Percentiles rank a stretch among this genome's conserved stretches.
phyloP scores from a whole-genome alignment of 2,888 invertebrate genomes.

The Watsonalla binaria region DNA sequence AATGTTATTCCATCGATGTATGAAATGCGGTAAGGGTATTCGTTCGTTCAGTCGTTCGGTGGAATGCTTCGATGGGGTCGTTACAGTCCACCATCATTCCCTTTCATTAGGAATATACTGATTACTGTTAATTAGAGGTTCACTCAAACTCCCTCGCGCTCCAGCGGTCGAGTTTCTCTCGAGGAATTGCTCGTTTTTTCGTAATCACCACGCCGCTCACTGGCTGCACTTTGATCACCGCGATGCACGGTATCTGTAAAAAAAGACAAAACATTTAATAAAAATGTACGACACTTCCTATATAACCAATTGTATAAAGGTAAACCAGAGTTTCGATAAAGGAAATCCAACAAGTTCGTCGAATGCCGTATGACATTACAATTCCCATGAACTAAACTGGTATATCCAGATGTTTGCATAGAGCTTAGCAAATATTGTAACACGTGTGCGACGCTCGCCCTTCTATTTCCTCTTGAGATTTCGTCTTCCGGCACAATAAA shows the following conservation, averaged over 20 bases:
- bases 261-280: slow-evolving; percentile 42
- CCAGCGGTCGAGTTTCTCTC: slow-evolving; percentile 56
- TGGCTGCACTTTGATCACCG: slow-evolving; percentile 72
- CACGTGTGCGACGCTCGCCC: slow-evolving; percentile 71
- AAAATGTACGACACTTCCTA: slow-evolving; percentile 8
- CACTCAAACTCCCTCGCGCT: slow-evolving; percentile 65
- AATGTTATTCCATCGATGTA: slow-evolving; percentile 60
- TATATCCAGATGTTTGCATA: slow-evolving; percentile 69
- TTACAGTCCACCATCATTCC: slow-evolving; percentile 74
- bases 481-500: slow-evolving; percentile 76
- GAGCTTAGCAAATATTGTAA: slow-evolving; percentile 76
- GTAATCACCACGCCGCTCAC: slow-evolving; percentile 71
- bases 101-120: slow-evolving; percentile 79
- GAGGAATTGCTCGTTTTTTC: slow-evolving; percentile 73
- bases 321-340: slow-evolving; percentile 21
- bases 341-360: slow-evolving; percentile 15
- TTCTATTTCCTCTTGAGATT: slow-evolving; percentile 76
- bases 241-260: slow-evolving; percentile 68
- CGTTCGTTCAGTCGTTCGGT: slow-evolving; percentile 55
- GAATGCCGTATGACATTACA: slow-evolving; percentile 20
- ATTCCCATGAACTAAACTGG: slow-evolving; percentile 43
- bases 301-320: background rate
- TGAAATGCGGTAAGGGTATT: slow-evolving; percentile 63
- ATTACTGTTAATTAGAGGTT: slow-evolving; percentile 77
- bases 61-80: slow-evolving; percentile 75